A percentile compares a stretch with the other conserved stretches of the same genome.
phyloP scores from a whole-genome alignment of 2,113 vertebrate species.

The Pheucticus melanocephalus region DNA sequence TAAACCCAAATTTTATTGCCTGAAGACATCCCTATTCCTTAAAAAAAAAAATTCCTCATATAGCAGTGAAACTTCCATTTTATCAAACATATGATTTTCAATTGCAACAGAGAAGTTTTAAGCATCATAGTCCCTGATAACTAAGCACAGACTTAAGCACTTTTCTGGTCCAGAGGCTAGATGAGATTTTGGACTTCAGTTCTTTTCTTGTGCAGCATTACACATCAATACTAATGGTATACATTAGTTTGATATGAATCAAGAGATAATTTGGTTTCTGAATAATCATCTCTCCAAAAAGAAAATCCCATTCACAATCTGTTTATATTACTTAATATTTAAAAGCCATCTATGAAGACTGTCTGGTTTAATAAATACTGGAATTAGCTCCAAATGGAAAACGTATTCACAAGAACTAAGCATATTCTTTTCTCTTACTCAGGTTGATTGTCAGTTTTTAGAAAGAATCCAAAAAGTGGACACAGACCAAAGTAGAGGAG shows the following conservation, averaged over 20 bases:
- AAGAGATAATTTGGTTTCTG: not conserved
- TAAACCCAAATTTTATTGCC: not conserved
- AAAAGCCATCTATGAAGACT: not conserved
- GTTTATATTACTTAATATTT: not conserved
- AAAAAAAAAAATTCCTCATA: not conserved
- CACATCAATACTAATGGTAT: not conserved
- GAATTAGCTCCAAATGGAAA: not conserved
- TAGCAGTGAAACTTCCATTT: not conserved
- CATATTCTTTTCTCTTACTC: not conserved
- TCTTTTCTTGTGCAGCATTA: not conserved
- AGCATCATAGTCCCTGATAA: not conserved
- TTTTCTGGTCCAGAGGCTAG: not conserved
- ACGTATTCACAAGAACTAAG: not conserved
- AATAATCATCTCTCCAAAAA: not conserved
- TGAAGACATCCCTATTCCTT: not conserved
- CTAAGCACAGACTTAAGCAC: not conserved
- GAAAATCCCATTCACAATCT: not conserved
- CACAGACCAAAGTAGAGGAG: not conserved
- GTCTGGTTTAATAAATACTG: not conserved
- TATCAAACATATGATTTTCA: not conserved
- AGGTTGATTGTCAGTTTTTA: not conserved
- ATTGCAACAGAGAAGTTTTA: not conserved
- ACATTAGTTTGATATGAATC: not conserved
- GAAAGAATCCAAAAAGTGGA: not conserved
- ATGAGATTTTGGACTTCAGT: not conserved